These are phyloP conservation scores for Drosophila fulvimacula DNA, from an alignment of 2,888 invertebrate species.

Conservation along the genomic window DNA sequence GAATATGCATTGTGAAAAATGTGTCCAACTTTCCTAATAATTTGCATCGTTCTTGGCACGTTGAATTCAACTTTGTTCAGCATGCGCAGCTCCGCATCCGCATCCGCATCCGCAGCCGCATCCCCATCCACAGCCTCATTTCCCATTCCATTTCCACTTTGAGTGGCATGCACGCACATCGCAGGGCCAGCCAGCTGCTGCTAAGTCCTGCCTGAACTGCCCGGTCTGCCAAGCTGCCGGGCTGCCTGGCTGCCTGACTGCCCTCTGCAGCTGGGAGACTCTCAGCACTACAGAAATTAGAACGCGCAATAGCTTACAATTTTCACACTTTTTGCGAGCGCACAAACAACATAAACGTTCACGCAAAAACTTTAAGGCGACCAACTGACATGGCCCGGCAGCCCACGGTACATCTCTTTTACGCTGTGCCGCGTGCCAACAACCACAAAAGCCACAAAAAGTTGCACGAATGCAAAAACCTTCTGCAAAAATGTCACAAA, in stretches of 20 bases:
- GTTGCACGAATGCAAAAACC: constrained; percentile 74
- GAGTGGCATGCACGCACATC: constrained; percentile 52
- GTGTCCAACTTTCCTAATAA: constrained; percentile 76
- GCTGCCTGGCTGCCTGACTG: neutral
- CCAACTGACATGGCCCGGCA: constrained; percentile 38
- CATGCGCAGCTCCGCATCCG: constrained; percentile 2
- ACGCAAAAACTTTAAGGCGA: constrained; percentile 66
- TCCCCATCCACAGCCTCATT: constrained; percentile 3
- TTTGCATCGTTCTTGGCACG: constrained; percentile 43
- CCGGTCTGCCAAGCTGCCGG: neutral
- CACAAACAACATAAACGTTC: constrained; percentile 73
- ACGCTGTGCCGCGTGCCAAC: constrained; percentile 49
- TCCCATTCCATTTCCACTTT: constrained; percentile 13
- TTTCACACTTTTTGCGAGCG: constrained; percentile 72
- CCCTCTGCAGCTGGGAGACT: constrained; percentile 26
- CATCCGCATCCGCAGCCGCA: neutral
- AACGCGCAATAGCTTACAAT: constrained; percentile 66
- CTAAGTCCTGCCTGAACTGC: constrained; percentile 3
- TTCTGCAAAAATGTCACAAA: constrained; percentile 57
- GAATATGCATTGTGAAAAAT: constrained; percentile 62
- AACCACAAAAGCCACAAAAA: constrained; percentile 69
- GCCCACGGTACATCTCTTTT: constrained; percentile 21
- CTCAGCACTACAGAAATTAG: constrained; percentile 61
- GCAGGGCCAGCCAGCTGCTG: constrained; percentile 44
- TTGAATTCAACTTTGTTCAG: constrained; percentile 9